Base-by-base conservation (phyloP, 2,113 vertebrate species). In the Athene noctua region DNA sequence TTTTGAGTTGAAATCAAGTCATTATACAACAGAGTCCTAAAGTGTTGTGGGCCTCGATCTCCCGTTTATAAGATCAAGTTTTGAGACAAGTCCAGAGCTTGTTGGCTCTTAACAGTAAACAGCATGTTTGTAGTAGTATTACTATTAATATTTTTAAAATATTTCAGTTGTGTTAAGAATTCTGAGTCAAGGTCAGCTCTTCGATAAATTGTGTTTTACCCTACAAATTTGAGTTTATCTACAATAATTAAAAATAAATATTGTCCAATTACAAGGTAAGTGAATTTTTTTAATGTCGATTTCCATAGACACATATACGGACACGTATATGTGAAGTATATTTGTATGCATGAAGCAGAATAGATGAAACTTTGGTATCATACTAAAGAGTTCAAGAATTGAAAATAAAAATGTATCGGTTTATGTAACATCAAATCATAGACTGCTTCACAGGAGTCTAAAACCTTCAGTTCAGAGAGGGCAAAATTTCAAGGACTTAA, bases 301-400 rank as follows among this genome's bases (percentile, higher is more conserved):
- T 59, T 86, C 20, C 20, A 5, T 1, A 72, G 44, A 22, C 3
- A 4, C 10, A 11, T 3, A 5, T 1, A 51, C 9, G 51, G 22
- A 51, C 4, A 27, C 0, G 3, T 10, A 34, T 15, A 6, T 17
- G 8, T 10, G 23, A 10, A 62, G 6, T 27, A 30, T 40, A 63
- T 63, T 79, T 63, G 26, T 52, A 10, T 67, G 49, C 44, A 30
- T 68, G 80, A 59, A 81, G 61, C 73, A 67, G 47, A 62, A 51
- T 3, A 86, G 55, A 11, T 86, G 13, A 67, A 71, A 47, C 26
- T 67, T 88, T n/a, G 47, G 15, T 86, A 29, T 82, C 29, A 5
- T 57, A 40, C 40, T 67, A 19, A 79, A 36, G 10, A 68, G 20
- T 21, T 79, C 25, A 63, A 38, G 30, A 90, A 29, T 20, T 78